These are phyloP conservation scores for Colletes latitarsis DNA, from an alignment of 1,140 invertebrate species.

Conservation along the genomic window DNA sequence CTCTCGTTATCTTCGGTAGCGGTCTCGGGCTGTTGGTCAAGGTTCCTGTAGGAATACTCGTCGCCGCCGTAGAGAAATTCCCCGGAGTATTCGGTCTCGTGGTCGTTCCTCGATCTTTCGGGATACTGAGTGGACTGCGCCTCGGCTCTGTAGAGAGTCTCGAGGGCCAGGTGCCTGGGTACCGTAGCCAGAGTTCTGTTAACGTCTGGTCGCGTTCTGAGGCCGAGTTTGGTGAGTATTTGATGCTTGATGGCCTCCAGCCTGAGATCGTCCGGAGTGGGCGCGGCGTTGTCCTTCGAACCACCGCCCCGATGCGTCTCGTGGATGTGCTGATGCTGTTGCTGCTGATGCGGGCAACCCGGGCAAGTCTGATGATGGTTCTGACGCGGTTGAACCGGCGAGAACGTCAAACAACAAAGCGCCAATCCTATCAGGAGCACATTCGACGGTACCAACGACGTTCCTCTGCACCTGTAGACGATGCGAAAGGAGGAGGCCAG, in stretches of 20 bases:
- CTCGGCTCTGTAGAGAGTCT: conserved; percentile 86
- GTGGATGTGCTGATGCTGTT: conserved; percentile 68
- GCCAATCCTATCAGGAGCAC: conserved; percentile 68
- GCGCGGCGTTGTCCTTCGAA: conserved; percentile 59
- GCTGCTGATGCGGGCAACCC: conserved; percentile 77
- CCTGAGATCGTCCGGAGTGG: conserved; percentile 82
- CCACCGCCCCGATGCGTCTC: conserved; percentile 62
- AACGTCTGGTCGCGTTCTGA: conserved; percentile 86
- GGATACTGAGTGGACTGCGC: conserved; percentile 70
- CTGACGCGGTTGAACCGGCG: conserved; percentile 65
- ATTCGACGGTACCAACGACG: conserved; percentile 51
- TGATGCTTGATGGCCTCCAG: conserved; percentile 90
- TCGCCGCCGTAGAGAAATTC: conserved; percentile 72
- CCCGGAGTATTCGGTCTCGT: conserved; percentile 62
- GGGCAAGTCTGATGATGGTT: conserved; percentile 76
- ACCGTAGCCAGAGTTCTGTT: conserved; percentile 83
- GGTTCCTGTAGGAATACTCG: conserved; percentile 74
- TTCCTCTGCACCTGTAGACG: conserved; percentile 26
- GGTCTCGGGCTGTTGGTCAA: conserved; percentile 64
- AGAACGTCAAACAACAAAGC: conserved; percentile 62
- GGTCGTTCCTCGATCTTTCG: conserved; percentile 55
- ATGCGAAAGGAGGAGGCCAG: conserved; percentile 25
- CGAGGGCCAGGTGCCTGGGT: conserved; percentile 85
- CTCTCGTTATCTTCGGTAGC: conserved; percentile 58
- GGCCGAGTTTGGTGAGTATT: conserved; percentile 88